These are phyloP conservation scores for Metopia argyrocephala DNA, from an alignment of 2,888 invertebrate genomes.

Conservation along the genomic window DNA sequence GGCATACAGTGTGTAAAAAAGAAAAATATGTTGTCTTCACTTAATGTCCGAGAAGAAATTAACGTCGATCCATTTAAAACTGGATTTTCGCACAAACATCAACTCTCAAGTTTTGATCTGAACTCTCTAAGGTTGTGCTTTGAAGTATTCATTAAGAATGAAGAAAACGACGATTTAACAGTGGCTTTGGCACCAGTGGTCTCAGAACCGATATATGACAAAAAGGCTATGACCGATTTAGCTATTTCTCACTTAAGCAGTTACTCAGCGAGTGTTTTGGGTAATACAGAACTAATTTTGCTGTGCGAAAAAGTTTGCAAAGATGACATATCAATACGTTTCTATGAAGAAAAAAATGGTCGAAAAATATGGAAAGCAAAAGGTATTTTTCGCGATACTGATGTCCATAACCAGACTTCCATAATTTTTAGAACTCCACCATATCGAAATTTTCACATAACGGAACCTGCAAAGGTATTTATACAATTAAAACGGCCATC, in stretches of 20 bases:
- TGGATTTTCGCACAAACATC: slow-evolving; percentile 90
- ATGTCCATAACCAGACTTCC: slow-evolving; percentile 92
- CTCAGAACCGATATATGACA: slow-evolving; percentile 95
- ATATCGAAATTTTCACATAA: slow-evolving; percentile 84
- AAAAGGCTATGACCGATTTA: slow-evolving; percentile 96
- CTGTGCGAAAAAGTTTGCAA: slow-evolving; percentile 95
- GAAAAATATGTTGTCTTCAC: slow-evolving; percentile 92
- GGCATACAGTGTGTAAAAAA: slow-evolving; percentile 98
- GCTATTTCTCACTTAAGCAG: slow-evolving; percentile 93
- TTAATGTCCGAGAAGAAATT: slow-evolving; percentile 88
- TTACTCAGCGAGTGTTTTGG: slow-evolving; percentile 89
- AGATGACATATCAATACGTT: slow-evolving; percentile 94
- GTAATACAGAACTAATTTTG: slow-evolving; percentile 93
- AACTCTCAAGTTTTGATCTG: slow-evolving; percentile 93
- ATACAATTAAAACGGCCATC: slow-evolving; percentile 91
- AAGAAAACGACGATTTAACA: slow-evolving; percentile 84
- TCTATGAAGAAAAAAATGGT: slow-evolving; percentile 88
- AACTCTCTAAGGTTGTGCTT: slow-evolving; percentile 96
- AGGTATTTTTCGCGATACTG: slow-evolving; percentile 90
- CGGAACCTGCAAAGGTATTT: slow-evolving; percentile 85
- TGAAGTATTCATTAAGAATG: slow-evolving; percentile 92
- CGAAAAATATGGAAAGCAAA: slow-evolving; percentile 88
- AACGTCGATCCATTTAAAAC: slow-evolving; percentile 96
- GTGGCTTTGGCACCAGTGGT: slow-evolving; percentile 88
- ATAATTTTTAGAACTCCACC: slow-evolving; percentile 90